Evolutionary conservation across 2,797 vertebrate genomes (phyloP), one percentile per base, ranked within the genome.

Genomic region (Smutsia temminckii): DNA sequence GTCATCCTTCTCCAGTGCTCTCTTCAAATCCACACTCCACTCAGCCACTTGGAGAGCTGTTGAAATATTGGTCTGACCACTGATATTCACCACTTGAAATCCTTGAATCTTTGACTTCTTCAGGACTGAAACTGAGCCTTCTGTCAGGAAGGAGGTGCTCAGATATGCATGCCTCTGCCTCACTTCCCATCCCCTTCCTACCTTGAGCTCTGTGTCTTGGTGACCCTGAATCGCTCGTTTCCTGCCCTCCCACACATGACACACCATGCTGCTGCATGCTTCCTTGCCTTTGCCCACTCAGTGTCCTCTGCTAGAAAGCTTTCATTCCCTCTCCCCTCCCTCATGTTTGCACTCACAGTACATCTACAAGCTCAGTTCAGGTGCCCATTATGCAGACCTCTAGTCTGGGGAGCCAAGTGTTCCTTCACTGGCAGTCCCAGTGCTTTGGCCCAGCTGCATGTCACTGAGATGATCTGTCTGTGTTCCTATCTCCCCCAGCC

Each of bases 161-260:
- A 69, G 71, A 32, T 11, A 29, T 9, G 13, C 23, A 29, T 9
- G 13, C 23, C n/a, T 77, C 59, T 23, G 3, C 5, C 23, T 88
- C 29, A 6, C 53, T 80, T 61, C 23, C 16, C 8, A 2, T 23
- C 4, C 14, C 25, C 11, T 68, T 85, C 55, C 66, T 46, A 9
- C 27, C 12, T 40, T 16, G 88, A 57, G 57, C 49, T 59, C 89
- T 49, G 55, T 12, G n/a, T 37, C 55, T 29, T 16, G 6, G 49
- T 37, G 20, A 51, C 63, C 2, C 74, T 4, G 27, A 40, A 46
- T 13, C 23, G 17, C 74, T 85, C 20, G 27, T 34, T 75, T 69
- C 23, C 7, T 11, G 3, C 13, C 11, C 2, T 3, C 12, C 8
- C 25, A 11, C 63, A 46, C 46, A 46, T 3, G 27, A 7, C 11